Base-by-base conservation (phyloP, 2,888 invertebrate genomes). In the Lasioglossum malachurum region DNA sequence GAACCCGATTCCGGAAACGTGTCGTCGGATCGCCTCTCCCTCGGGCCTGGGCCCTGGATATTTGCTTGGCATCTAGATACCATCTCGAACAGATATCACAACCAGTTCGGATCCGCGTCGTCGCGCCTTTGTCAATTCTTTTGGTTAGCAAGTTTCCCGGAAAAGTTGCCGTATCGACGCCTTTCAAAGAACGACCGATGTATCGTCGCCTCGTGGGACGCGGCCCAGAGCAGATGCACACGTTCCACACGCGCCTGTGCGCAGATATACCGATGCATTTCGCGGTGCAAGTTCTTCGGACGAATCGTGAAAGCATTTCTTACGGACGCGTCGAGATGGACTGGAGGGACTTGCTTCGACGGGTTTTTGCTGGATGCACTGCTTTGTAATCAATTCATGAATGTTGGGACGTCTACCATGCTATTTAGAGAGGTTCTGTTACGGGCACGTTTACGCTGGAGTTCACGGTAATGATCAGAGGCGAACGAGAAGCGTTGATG, bases 41-140 rank as follows among this genome's bases (percentile, higher is more conserved):
- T 69, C 44, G 83, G 78, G 90, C 78, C 73, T 83, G 60, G 4
- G 82, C 79, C 60, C 74, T 53, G 77, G 44, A 81, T 89, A 90
- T 88, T 91, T 91, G 75, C 82, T 80, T 83, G 81, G 81, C 79
- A 90, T 91, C 86, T 74, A 87, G 89, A 89, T 91, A 82, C 87
- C 82, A 87, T 89, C 80, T 49, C 49, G 74, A 69, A 78, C 75
- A 64, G 82, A 78, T 77, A 67, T 77, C 71, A n/a, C 2, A 12
- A 60, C 27, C 27, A 27, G 82, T 73, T 60, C 76, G 83, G 81
- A 84, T 60, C 84, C 53, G 53, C 82, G 64, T 77, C 80, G 84
- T 53, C 53, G 2, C 53, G 53, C 23, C 87, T 89, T 89, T 85
- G 91, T 91, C 89, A 80, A 84, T 80, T 86, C 77, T 84, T 89